These are phyloP conservation scores for Lasiommata megera DNA, from an alignment of 2,888 invertebrate genomes.

Conservation along the genomic window DNA sequence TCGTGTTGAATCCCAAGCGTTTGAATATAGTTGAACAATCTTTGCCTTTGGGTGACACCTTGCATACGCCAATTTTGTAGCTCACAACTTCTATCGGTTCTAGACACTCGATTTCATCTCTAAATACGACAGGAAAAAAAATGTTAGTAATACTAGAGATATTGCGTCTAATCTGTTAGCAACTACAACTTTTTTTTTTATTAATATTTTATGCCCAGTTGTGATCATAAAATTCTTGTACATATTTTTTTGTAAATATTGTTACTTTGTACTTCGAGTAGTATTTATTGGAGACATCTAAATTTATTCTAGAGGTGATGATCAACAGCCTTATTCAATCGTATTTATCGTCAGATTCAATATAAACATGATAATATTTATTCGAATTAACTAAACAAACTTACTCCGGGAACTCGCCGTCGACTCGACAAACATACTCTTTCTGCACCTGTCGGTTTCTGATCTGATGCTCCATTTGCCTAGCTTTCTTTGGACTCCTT, in stretches of 20 bases:
- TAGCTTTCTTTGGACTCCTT: conserved; percentile 94
- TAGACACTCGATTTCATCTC: conserved; percentile 90
- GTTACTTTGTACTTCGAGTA: not conserved
- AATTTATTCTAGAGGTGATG: not conserved
- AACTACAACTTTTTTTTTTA: too few relatives aligned
- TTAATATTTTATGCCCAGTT: too few relatives aligned
- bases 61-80: conserved; percentile 97
- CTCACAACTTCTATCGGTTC: conserved; percentile 96
- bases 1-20: conserved; percentile 92
- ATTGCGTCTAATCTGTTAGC: too few relatives aligned
- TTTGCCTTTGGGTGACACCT: conserved; percentile 95
- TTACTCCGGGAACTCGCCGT: conserved; percentile 96
- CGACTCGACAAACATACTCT: conserved; percentile 97
- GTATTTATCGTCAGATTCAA: not conserved
- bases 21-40: conserved; percentile 95
- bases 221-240: too few relatives aligned
- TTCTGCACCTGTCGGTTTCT: conserved; percentile 95
- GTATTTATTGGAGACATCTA: not conserved
- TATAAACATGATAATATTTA: conserved; percentile 26
- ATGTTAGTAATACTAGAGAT: too few relatives aligned
- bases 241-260: not conserved
- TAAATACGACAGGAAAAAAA: conserved; percentile 46
- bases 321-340: not conserved
- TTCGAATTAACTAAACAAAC: conserved; percentile 46
- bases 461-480: conserved; percentile 97